Evolutionary conservation across 2,888 invertebrate species (phyloP).

Genomic region (Amiota minor): DNA sequence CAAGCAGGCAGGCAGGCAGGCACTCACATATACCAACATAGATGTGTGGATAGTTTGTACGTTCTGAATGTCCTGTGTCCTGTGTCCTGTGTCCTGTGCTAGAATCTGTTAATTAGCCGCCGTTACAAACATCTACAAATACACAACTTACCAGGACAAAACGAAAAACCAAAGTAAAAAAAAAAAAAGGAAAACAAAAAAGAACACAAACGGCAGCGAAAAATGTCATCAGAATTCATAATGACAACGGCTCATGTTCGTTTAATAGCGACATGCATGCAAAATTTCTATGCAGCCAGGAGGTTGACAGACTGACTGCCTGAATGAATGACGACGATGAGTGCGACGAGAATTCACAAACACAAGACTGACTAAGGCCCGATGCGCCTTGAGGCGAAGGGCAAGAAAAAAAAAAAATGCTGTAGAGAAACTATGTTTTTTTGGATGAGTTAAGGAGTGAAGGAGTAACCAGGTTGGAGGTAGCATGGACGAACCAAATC

Average conservation of each 20-base stretch:
- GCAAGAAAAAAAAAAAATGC: neutral
- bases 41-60: too few relatives aligned
- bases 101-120: constrained; percentile 45
- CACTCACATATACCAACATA: neutral
- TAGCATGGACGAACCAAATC: neutral
- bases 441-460: neutral
- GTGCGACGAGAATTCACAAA: constrained; percentile 1
- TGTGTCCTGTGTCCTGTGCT: neutral
- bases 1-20: neutral
- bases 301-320: too few relatives aligned
- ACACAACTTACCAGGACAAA: neutral
- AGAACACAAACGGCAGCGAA: constrained; percentile 34
- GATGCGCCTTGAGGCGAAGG: constrained; percentile 15
- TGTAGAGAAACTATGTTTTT: neutral
- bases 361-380: constrained; percentile 12
- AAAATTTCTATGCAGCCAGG: constrained; percentile 9
- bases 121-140: neutral
- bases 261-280: constrained; percentile 29
- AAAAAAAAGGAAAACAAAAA: neutral
- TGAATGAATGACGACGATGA: neutral
- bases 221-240: constrained; percentile 68
- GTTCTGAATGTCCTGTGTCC: neutral
- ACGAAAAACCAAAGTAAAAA: neutral
- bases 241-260: constrained; percentile 55
- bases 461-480: neutral